Evolutionary conservation across 1,140 invertebrate species (phyloP), one percentile per base, ranked within the genome.

Genomic region (Cepaea nemoralis): DNA sequence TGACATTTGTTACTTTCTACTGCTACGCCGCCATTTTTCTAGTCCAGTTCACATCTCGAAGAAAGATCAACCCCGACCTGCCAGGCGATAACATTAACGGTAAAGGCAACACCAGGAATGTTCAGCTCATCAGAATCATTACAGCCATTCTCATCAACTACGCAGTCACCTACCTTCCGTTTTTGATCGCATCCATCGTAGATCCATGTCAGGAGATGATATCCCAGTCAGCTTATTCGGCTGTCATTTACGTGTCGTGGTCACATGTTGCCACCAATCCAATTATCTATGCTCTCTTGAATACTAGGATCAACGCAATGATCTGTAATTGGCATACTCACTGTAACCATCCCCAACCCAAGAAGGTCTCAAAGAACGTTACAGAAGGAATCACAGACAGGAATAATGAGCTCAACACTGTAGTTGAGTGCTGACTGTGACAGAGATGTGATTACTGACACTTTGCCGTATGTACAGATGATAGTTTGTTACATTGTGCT

Each of bases 211-310:
- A 81, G 16, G 42, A 77, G 19, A 76, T 71, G 0, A 80, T 55
- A 10, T 40, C 50, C 14, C 35, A 77, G 0, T 37, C 35, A 14
- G 27, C 80, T 1, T 80, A 83, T 45, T 50, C 77, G 2, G 42
- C 77, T 0, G 31, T 82, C 42, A 75, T 84, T 16, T 86, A 86
- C 71, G 63, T 85, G 31, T 82, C 74, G n/a, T 84, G 82, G 83
- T 73, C 70, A 0, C 81, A 85, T 67, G 42, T 48, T 19, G 55
- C 83, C 37, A 76, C 81, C 12, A 86, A 86, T 55, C 83, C 85
- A 1, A 31, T 86, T 6, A 77, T 85, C n/a, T 86, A 86, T 39
- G 78, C 84, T 8, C 59, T 84, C 22, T 42, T 75, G 71, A 31
- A 85, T 55, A 59, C 14, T 19, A 48, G 37, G 22, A 77, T 77